Evolutionary conservation across 2,113 vertebrate species (phyloP).

Genomic region (Carettochelys insculpta): DNA sequence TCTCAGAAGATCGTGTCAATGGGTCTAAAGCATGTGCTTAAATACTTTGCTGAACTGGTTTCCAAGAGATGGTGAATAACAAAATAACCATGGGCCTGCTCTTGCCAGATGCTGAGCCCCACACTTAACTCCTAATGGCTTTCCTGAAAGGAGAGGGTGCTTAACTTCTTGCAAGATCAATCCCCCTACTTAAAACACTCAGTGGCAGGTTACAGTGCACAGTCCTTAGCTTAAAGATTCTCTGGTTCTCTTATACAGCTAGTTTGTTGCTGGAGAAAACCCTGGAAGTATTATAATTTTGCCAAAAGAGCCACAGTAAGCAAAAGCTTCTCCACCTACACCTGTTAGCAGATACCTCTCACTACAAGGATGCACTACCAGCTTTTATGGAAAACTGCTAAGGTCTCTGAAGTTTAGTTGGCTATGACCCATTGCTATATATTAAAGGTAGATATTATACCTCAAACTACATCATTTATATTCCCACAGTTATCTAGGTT

Average conservation of each 20-base stretch:
- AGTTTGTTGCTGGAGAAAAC: background rate
- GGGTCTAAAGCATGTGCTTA: background rate
- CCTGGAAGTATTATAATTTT: background rate
- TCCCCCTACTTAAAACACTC: background rate
- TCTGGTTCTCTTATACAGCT: background rate
- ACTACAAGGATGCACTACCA: rapidly evolving
- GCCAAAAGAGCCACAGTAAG: background rate
- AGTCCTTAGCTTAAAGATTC: background rate
- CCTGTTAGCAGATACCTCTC: background rate
- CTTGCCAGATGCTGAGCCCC: background rate
- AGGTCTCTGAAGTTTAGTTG: background rate
- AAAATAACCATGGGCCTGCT: background rate
- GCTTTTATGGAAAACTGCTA: background rate
- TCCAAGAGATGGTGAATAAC: background rate
- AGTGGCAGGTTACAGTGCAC: background rate
- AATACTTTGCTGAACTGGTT: background rate
- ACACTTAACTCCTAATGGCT: background rate
- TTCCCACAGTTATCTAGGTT: background rate
- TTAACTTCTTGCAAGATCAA: background rate
- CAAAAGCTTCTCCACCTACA: background rate
- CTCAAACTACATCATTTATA: background rate
- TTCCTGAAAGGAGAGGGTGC: background rate
- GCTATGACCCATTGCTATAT: background rate
- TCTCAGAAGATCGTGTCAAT: background rate
- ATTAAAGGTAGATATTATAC: background rate